Percentiles rank a stretch among this genome's conserved stretches.
These are phyloP conservation scores for Aporophyla nigra DNA, from an alignment of 2,888 invertebrate genomes.

Conservation along the genomic window DNA sequence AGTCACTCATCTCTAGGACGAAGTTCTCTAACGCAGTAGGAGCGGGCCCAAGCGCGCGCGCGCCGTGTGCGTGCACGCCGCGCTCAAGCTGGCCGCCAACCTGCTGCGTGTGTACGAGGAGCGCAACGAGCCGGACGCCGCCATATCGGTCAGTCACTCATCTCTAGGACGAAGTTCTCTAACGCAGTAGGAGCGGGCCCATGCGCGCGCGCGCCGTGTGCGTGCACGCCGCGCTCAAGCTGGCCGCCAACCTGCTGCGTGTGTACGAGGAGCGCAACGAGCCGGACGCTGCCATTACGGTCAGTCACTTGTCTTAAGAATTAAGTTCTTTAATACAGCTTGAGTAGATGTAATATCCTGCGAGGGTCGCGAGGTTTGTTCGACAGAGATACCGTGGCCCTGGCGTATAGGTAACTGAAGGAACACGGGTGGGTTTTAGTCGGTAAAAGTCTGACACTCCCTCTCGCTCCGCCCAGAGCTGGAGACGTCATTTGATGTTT, in stretches of 20 bases:
- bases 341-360: no score
- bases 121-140: slow-evolving; percentile 90
- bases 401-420: no score
- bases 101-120: slow-evolving; percentile 92
- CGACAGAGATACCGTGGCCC: no score
- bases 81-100: slow-evolving; percentile 95
- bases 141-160: slow-evolving; percentile 87
- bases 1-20: slow-evolving; percentile 22
- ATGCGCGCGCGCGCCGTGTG: slow-evolving; percentile 98
- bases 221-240: slow-evolving; percentile 98
- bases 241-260: slow-evolving; percentile 93
- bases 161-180: no score
- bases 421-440: no score
- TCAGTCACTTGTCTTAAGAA: no score
- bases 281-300: slow-evolving; percentile 90
- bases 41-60: slow-evolving; percentile 95
- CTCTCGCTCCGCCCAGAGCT: no score
- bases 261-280: slow-evolving; percentile 92
- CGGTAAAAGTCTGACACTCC: no score
- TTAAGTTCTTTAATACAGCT: no score
- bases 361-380: no score
- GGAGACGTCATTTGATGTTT: no score
- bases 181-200: slow-evolving; percentile 82
- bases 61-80: slow-evolving; percentile 98
- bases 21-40: no score